Evolutionary conservation across 2,113 vertebrate species (phyloP).

Genomic region (Cyphomyrus plagiostoma): DNA sequence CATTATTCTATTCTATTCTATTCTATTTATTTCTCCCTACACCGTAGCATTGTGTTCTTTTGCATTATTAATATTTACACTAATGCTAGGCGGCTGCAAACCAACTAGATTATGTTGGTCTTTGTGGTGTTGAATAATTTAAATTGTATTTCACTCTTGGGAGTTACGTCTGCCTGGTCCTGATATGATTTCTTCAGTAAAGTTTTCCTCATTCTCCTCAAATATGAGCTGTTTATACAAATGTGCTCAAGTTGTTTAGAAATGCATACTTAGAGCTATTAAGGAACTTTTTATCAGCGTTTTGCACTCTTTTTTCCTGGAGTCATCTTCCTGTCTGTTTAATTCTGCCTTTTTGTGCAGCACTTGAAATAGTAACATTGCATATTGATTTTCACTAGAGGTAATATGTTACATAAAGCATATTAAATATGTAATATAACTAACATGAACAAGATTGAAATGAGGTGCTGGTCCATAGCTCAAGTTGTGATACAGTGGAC

Average conservation of each 20-base stretch:
- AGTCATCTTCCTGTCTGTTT: neutral
- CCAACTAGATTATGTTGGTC: slow-evolving; percentile 48
- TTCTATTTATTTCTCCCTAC: slow-evolving; percentile 31
- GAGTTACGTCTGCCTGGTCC: slow-evolving; percentile 39
- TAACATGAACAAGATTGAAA: neutral
- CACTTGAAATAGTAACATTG: neutral
- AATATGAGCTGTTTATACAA: slow-evolving; percentile 40
- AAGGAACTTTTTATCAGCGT: neutral
- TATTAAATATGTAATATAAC: neutral
- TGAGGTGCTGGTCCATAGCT: neutral
- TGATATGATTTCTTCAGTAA: slow-evolving; percentile 50
- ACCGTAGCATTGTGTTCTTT: slow-evolving; percentile 13
- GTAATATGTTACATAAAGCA: neutral
- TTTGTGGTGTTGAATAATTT: slow-evolving; percentile 59
- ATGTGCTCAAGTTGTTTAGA: slow-evolving; percentile 31
- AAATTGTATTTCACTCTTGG: slow-evolving; percentile 54
- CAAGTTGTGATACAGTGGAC: neutral
- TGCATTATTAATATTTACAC: slow-evolving; percentile 55
- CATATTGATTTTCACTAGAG: neutral
- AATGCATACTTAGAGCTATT: neutral
- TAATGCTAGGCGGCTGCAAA: slow-evolving; percentile 45
- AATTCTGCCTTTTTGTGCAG: neutral
- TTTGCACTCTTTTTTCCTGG: neutral
- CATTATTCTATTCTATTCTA: neutral
- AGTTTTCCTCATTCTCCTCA: slow-evolving; percentile 48